A percentile compares a stretch with the other conserved stretches of the same genome.
These are phyloP conservation scores for Troides oblongomaculatus DNA, from an alignment of 2,888 invertebrate species.

Conservation along the genomic window DNA sequence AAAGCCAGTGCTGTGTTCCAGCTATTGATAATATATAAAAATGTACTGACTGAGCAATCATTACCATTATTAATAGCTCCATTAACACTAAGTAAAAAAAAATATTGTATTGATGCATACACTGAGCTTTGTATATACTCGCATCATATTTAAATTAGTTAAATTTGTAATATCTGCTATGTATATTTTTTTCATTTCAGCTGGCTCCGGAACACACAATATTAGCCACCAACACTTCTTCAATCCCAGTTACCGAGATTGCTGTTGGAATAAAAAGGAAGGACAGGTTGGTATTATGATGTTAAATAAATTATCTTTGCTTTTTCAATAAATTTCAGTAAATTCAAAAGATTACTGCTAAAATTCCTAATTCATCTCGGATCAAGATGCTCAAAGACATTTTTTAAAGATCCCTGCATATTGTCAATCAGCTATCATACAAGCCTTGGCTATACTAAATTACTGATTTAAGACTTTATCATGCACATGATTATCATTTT, in stretches of 20 bases:
- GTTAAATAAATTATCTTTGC: not conserved
- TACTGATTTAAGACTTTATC: not conserved
- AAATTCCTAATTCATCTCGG: not conserved
- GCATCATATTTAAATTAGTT: too few relatives aligned
- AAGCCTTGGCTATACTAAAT: not conserved
- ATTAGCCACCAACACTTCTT: constrained; percentile 94
- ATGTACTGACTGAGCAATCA: too few relatives aligned
- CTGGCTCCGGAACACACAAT: constrained; percentile 86
- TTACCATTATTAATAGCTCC: too few relatives aligned
- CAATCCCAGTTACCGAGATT: constrained; percentile 90
- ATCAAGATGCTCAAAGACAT: too few relatives aligned
- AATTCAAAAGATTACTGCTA: not conserved
- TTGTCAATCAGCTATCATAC: not conserved
- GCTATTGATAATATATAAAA: too few relatives aligned
- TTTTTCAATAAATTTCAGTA: not conserved
- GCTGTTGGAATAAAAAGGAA: constrained; percentile 85
- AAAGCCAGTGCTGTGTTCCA: too few relatives aligned
- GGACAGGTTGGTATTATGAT: constrained; percentile 66
- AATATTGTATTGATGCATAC: too few relatives aligned
- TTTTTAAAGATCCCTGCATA: too few relatives aligned
- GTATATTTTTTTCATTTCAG: constrained; percentile 55
- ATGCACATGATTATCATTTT: not conserved
- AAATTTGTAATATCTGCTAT: not conserved
- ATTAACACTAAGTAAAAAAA: too few relatives aligned
- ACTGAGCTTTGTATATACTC: too few relatives aligned